phyloP scores from a whole-genome alignment of 2,113 vertebrate genomes.

The Leptodactylus fuscus region DNA sequence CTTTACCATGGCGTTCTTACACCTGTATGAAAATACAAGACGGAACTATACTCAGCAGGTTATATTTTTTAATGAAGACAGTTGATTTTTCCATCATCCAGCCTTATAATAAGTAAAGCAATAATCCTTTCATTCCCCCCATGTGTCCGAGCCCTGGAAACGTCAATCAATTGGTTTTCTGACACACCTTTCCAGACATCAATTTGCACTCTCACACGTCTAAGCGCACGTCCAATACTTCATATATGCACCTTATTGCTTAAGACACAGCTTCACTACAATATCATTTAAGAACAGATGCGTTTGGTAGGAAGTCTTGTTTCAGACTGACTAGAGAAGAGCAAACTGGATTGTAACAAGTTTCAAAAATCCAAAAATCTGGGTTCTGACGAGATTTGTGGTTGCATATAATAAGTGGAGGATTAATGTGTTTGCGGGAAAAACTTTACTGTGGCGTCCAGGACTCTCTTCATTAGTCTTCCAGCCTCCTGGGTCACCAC shows the following conservation, averaged over 20 bases:
- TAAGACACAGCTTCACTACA: background rate
- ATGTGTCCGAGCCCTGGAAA: background rate
- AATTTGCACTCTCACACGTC: background rate
- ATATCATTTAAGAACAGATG: background rate
- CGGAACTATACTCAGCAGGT: background rate
- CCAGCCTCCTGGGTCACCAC: too few species aligned
- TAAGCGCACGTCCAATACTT: background rate
- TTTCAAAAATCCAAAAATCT: too few species aligned
- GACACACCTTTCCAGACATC: background rate
- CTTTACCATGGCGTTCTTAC: too few species aligned
- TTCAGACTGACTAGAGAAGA: too few species aligned
- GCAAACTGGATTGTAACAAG: too few species aligned
- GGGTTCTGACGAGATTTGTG: too few species aligned
- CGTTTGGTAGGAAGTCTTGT: background rate
- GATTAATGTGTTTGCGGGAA: too few species aligned
- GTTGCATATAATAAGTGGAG: too few species aligned
- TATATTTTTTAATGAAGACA: background rate
- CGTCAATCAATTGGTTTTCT: background rate
- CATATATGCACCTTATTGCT: background rate
- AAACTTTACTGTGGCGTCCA: too few species aligned
- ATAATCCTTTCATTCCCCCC: background rate
- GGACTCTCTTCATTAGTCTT: too few species aligned
- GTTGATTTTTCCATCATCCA: background rate
- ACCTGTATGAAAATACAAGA: background rate
- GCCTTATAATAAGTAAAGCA: background rate